Conservation (phyloP, 2,113 vertebrate species). For the Xiphorhynchus elegans region DNA sequence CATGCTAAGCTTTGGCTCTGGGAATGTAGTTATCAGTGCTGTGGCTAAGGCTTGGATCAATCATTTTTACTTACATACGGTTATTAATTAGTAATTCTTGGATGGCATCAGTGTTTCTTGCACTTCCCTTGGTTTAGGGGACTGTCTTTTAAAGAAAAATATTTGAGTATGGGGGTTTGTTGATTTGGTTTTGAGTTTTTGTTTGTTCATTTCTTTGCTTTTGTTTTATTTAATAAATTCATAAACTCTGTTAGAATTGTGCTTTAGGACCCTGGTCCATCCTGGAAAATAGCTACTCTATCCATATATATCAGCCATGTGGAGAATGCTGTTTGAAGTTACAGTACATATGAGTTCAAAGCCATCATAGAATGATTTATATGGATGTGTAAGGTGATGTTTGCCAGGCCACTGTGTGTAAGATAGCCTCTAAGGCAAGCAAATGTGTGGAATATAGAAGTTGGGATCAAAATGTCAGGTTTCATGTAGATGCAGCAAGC, state of each 20-base stretch:
- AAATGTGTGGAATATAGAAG: background rate
- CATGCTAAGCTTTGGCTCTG: background rate
- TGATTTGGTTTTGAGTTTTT: background rate
- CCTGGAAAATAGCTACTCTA: background rate
- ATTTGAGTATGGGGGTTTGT: background rate
- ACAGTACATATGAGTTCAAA: background rate
- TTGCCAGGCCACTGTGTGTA: background rate
- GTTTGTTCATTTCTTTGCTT: background rate
- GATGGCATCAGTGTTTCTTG: background rate
- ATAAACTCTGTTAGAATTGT: background rate
- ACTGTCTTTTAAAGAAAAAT: background rate
- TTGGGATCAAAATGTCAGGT: background rate
- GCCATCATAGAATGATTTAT: background rate
- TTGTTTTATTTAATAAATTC: background rate
- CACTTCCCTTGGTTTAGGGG: background rate
- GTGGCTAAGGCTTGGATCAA: background rate
- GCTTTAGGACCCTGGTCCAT: background rate
- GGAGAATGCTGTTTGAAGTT: background rate
- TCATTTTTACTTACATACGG: background rate
- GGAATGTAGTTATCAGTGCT: background rate
- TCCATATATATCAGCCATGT: rapidly evolving
- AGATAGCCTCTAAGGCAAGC: background rate
- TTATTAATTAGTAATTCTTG: background rate
- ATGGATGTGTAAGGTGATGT: background rate
- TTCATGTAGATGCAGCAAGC: background rate